Percentiles rank a stretch among this genome's conserved stretches.
Conservation (phyloP, 2,113 vertebrate species). For the Tenrec ecaudatus region DNA sequence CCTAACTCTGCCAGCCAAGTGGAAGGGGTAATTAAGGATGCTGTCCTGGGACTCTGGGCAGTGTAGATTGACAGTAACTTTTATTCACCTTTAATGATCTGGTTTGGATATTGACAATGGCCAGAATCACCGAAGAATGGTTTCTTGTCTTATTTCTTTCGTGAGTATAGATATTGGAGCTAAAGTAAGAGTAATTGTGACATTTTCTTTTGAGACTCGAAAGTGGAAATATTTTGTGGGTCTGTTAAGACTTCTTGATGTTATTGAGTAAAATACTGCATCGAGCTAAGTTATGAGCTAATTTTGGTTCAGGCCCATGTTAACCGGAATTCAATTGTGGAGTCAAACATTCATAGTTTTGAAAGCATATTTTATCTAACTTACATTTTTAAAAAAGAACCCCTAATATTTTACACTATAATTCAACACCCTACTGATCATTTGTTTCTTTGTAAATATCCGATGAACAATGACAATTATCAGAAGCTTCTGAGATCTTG, state of each 20-base stretch:
- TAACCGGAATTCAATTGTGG: not conserved
- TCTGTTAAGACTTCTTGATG: not conserved
- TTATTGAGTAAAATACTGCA: not conserved
- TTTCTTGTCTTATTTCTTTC: not conserved
- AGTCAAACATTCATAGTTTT: not conserved
- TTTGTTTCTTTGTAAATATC: conserved; percentile 71
- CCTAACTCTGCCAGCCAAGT: too few relatives aligned
- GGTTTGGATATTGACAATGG: not conserved
- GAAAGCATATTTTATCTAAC: not conserved
- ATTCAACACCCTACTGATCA: conserved; percentile 65
- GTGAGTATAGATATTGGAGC: not conserved
- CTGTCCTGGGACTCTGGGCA: not conserved
- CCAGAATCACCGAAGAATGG: too few relatives aligned
- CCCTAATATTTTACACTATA: not conserved
- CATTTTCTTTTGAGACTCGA: not conserved
- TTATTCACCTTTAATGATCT: not conserved
- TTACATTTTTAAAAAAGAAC: not conserved
- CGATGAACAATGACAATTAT: conserved; percentile 71
- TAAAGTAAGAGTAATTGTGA: not conserved
- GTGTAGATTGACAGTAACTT: accelerated
- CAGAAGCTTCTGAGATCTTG: conserved; percentile 34
- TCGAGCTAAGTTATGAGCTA: accelerated
- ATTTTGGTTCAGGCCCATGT: accelerated
- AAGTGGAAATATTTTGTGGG: not conserved
- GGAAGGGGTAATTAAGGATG: accelerated